Conservation (phyloP, 2,113 vertebrate species). For the Semicossyphus pulcher region DNA sequence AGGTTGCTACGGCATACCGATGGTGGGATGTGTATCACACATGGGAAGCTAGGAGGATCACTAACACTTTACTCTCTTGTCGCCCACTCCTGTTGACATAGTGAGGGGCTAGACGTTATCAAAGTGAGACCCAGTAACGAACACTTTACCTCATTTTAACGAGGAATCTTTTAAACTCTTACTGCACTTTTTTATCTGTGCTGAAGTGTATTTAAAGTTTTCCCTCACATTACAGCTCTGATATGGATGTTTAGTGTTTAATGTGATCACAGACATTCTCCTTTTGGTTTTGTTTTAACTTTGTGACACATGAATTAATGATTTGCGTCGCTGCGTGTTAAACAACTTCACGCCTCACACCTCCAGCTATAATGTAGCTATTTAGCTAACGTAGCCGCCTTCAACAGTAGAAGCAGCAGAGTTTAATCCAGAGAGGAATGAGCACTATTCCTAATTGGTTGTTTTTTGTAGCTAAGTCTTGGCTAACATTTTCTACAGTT, state of each 20-base stretch:
- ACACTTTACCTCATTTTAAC: slow-evolving; percentile 9
- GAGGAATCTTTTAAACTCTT: slow-evolving; percentile 19
- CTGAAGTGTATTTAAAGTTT: slow-evolving; percentile 22
- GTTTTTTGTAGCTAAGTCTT: slow-evolving; percentile 74
- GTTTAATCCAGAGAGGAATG: slow-evolving; percentile 33
- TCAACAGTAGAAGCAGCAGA: slow-evolving; percentile 24
- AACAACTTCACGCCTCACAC: slow-evolving; percentile 15
- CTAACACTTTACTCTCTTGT: slow-evolving; percentile 76
- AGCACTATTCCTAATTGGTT: slow-evolving; percentile 55
- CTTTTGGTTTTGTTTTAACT: slow-evolving; percentile 12
- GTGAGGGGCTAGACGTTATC: slow-evolving; percentile 64
- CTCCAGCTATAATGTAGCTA: slow-evolving; percentile 36
- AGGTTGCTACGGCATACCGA: slow-evolving; percentile 82
- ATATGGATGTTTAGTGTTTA: slow-evolving; percentile 44
- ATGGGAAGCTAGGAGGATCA: slow-evolving; percentile 78
- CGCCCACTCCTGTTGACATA: slow-evolving; percentile 62
- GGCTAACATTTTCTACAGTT: slow-evolving; percentile 83
- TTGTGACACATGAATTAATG: slow-evolving; percentile 35
- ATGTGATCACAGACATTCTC: slow-evolving; percentile 14
- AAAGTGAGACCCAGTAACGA: slow-evolving; percentile 51
- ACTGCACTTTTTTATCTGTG: slow-evolving; percentile 36
- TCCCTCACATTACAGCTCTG: slow-evolving; percentile 30
- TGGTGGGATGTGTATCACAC: slow-evolving; percentile 79
- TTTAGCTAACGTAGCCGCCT: slow-evolving; percentile 9
- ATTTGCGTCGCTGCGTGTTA: slow-evolving; percentile 24